phyloP scores from a whole-genome alignment of 2,797 vertebrate species.

The Propithecus deckenii region DNA sequence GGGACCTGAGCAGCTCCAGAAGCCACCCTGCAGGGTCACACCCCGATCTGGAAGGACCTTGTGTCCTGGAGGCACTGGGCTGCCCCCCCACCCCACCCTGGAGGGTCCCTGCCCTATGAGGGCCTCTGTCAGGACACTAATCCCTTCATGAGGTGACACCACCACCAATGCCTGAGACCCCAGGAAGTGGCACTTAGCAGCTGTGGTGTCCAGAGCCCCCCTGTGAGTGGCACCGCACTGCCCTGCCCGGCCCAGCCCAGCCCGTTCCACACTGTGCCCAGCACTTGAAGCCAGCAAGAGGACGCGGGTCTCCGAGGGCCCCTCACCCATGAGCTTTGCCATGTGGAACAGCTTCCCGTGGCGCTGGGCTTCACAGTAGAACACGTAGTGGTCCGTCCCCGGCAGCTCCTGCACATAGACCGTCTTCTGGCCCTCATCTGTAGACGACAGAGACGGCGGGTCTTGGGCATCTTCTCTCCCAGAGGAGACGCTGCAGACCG shows the following conservation, averaged over 20 bases:
- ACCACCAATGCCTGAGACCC: neutral
- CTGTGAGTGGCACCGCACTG: neutral
- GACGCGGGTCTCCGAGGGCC: rapidly evolving
- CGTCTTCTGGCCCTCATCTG: rapidly evolving
- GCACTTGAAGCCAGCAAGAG: rapidly evolving
- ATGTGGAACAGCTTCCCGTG: rapidly evolving
- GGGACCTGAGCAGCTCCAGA: neutral
- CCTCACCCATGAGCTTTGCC: conserved; percentile 15
- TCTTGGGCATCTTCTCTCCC: neutral
- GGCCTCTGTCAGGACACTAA: neutral
- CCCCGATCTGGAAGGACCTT: neutral
- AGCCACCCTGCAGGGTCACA: neutral
- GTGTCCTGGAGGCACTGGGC: neutral
- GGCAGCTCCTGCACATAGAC: rapidly evolving
- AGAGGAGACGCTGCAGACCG: rapidly evolving
- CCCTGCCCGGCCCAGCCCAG: too few relatives aligned
- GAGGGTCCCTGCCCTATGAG: neutral
- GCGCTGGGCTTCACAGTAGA: neutral
- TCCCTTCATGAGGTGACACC: rapidly evolving
- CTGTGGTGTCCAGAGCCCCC: neutral
- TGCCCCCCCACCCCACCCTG: rapidly evolving
- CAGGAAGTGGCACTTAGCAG: neutral
- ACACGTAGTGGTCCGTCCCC: neutral
- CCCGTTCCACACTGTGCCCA: rapidly evolving
- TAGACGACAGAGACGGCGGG: rapidly evolving